phyloP scores from a whole-genome alignment of 2,113 vertebrate species.

The Tichodroma muraria region DNA sequence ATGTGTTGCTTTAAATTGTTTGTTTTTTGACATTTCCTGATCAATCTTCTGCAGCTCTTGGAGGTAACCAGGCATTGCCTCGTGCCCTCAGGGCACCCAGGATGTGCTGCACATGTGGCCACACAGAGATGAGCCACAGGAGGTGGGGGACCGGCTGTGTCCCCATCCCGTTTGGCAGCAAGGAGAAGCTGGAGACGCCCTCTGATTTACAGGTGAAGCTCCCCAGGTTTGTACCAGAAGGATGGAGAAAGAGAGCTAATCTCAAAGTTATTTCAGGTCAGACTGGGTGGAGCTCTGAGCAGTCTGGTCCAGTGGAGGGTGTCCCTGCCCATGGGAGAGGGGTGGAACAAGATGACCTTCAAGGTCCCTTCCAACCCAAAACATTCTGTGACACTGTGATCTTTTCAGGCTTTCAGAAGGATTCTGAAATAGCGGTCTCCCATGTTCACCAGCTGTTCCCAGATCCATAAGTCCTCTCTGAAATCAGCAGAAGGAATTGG shows the following conservation, averaged over 20 bases:
- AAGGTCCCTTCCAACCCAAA: not conserved
- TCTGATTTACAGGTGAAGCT: not conserved
- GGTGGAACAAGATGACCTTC: not conserved
- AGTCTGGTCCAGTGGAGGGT: not conserved
- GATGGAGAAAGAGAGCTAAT: not conserved
- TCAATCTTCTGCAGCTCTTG: conserved; percentile 32
- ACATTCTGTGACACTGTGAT: not conserved
- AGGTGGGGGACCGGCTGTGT: not conserved
- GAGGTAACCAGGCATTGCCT: conserved; percentile 7
- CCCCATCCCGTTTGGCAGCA: fast-evolving
- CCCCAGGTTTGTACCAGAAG: not conserved
- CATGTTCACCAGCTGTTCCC: not conserved
- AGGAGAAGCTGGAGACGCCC: not conserved
- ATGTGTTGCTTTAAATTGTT: conserved; percentile 67
- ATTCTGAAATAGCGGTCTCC: not conserved
- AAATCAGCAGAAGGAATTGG: not conserved
- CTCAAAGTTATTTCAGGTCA: not conserved
- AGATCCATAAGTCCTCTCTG: not conserved
- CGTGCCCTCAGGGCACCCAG: not conserved
- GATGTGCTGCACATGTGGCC: not conserved
- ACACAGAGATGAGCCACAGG: not conserved
- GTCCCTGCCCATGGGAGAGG: not conserved
- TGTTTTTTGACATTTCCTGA: conserved; percentile 56
- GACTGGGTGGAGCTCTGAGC: not conserved
- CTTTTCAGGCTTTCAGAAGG: not conserved